Evolutionary conservation across 2,113 vertebrate genomes (phyloP), one percentile per base, ranked within the genome.

Genomic region (Amblyornis subalaris): DNA sequence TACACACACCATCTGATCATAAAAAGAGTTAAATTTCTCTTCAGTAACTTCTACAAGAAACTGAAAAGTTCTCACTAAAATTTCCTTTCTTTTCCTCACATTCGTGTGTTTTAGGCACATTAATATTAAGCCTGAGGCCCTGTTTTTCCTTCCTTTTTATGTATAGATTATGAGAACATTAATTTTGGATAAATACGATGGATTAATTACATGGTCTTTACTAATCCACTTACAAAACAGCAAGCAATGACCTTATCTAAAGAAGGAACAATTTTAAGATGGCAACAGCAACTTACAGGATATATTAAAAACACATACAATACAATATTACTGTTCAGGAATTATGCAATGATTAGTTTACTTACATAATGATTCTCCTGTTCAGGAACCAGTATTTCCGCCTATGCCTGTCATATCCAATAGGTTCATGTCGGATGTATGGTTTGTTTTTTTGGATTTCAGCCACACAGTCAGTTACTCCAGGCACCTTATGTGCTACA

Each of bases 301-400:
- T 1, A 25, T 7, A 48, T 16, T 24, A 42, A 38, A 70, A 42
- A 3, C 16, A 36, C 72, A 77, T 21, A n/a, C 53, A 61, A 44
- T 8, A n/a, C n/a, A 33, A 0, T 5, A 23, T 7, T 1, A 24
- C 3, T 44, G 29, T 3, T 35, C 33, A 71, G 73, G 76, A 83
- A 13, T 19, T 0, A 21, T 31, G 36, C 33, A 65, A 14, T 2
- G 14, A 15, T 31, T 7, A 3, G 21, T 47, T 90, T 94, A 99
- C 99, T 99, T 96, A 99, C 99, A 99, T 97, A 94, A 99, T 98
- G 96, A 99, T 98, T 92, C 99, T 98, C 93, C 99, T 98, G 97
- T 99, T 99, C 35, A 99, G 97, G 97, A 99, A 99, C 99, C 99
- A 99, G 89, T 99, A 99, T 97, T 99, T 99, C 97, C 99, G 97